phyloP scores from a whole-genome alignment of 1,140 invertebrate species.

The Oedothorax gibbosus region DNA sequence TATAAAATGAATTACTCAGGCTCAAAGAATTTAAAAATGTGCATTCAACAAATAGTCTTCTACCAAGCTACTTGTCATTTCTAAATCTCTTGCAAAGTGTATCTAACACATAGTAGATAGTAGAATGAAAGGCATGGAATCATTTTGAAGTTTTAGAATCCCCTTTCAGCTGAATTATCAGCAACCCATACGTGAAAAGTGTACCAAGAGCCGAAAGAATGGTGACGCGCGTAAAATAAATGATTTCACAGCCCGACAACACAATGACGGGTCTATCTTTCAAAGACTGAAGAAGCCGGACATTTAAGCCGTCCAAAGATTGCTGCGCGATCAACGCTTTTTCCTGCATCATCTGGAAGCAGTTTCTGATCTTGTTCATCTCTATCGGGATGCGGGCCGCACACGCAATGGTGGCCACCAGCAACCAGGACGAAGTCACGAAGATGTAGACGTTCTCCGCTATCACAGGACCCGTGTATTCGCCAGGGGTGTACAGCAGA shows the following conservation, averaged over 20 bases:
- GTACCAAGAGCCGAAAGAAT: slow-evolving; percentile 30
- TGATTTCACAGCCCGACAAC: slow-evolving; percentile 27
- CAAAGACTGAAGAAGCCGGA: neutral
- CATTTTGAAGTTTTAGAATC: too few species aligned
- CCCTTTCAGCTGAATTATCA: slow-evolving; percentile 30
- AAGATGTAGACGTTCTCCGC: slow-evolving; percentile 24
- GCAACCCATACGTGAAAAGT: slow-evolving; percentile 36
- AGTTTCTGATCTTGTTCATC: neutral
- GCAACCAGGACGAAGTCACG: neutral
- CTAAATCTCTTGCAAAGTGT: too few species aligned
- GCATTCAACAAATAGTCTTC: too few species aligned
- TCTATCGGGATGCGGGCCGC: slow-evolving; percentile 17
- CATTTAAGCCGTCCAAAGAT: neutral
- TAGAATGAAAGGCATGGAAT: too few species aligned
- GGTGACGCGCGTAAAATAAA: slow-evolving; percentile 28
- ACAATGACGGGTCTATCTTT: slow-evolving; percentile 17
- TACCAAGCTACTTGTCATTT: too few species aligned
- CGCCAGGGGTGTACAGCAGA: neutral
- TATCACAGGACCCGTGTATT: slow-evolving; percentile 21
- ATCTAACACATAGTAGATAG: too few species aligned
- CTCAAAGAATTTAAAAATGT: too few species aligned
- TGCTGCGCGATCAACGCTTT: neutral
- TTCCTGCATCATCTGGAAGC: slow-evolving; percentile 9
- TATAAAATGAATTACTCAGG: too few species aligned
- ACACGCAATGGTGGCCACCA: slow-evolving; percentile 5